Evolutionary conservation across 2,797 vertebrate species (phyloP), one percentile per base, ranked within the genome.

Genomic region (Synanceia verrucosa): DNA sequence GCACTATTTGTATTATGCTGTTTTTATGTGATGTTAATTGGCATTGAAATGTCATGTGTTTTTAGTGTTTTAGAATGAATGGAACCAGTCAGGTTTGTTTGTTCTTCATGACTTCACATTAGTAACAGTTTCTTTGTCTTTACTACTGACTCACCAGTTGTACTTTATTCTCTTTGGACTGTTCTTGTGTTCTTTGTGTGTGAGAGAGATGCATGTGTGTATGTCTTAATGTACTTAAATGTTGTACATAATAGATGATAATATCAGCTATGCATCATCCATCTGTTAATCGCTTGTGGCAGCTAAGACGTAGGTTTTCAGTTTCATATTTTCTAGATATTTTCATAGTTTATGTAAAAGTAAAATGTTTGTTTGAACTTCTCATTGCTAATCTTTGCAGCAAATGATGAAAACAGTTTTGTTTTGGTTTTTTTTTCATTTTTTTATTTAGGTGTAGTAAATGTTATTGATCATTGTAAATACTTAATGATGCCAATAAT

Each of bases 231-330:
- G n/a, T n/a, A n/a, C 4, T 44, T 51, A 4, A 8, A 28, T 26
- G 9, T 73, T 82, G 58, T 78, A 68, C 31, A 52, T 67, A 37
- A 9, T 46, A 18, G 19, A 46, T 55, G 9, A 33, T n/a, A 13
- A 39, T 31, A 28, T 10, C 50, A n/a, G 48, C 48, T 52, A 5
- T 19, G 47, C 34, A 23, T 70, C 7, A 11, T 34, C 18, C 5
- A 14, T 39, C 3, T 63, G 0, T 58, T 47, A 21, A 10, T 37
- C 9, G 58, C 58, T 81, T 34, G 48, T 44, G 86, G 84, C 85
- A 89, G 86, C 86, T 88, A 80, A 64, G 4, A 52, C 31, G 1
- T 69, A 65, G 55, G 60, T 28, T 65, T 72, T 83, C 2, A 29
- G 6, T 65, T 46, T 16, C 1, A 11, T 60, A n/a, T 68, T 52